Evolutionary conservation across 2,888 invertebrate genomes (phyloP).

Genomic region (Phengaris alcon): DNA sequence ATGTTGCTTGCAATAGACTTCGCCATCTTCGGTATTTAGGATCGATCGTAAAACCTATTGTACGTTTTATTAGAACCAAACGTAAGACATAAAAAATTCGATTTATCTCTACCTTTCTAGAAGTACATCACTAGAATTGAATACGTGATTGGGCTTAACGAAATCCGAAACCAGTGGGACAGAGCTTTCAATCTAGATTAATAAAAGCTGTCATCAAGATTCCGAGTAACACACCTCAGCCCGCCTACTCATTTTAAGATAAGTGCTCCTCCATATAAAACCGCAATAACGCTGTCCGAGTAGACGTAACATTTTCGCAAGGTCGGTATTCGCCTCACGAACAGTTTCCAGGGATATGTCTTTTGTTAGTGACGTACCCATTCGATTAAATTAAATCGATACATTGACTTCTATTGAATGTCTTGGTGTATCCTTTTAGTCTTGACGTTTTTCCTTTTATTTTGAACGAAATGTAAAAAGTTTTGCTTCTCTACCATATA

Average conservation of each 20-base stretch:
- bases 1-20: neutral
- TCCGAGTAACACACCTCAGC: constrained; percentile 35
- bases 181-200: constrained; percentile 31
- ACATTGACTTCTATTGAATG: constrained; percentile 31
- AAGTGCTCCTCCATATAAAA: constrained; percentile 67
- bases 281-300: constrained; percentile 59
- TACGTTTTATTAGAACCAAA: constrained; percentile 21
- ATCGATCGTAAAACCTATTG: constrained; percentile 24
- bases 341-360: constrained; percentile 36
- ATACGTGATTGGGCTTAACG: constrained; percentile 26
- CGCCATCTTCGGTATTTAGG: neutral
- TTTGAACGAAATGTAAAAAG: constrained; percentile 1
- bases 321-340: constrained; percentile 68
- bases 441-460: constrained; percentile 36
- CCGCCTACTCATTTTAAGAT: constrained; percentile 42
- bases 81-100: constrained; percentile 23
- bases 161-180: constrained; percentile 26
- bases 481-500: neutral
- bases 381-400: constrained; percentile 29
- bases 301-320: constrained; percentile 52
- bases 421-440: constrained; percentile 49
- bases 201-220: constrained; percentile 33
- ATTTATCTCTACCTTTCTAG: constrained; percentile 7
- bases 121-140: constrained; percentile 26
- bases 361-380: constrained; percentile 28